Evolutionary conservation across 2,888 invertebrate genomes (phyloP), one percentile per base, ranked within the genome.

Genomic region (Scotopteryx bipunctaria): DNA sequence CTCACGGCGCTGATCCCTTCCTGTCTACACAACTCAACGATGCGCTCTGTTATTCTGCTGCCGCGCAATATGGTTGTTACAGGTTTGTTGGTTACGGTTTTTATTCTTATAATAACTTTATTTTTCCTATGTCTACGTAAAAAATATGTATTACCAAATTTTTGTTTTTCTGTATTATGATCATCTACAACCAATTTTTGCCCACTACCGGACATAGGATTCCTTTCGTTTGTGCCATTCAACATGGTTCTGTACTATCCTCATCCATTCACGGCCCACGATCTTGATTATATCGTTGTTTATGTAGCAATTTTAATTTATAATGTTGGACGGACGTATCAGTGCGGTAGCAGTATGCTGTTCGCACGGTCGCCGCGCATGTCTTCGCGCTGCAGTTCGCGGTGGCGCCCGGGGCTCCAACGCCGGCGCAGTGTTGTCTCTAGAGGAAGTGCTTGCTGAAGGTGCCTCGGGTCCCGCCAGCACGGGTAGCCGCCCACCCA

Each of bases 371-470:
- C 96, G 97, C 43, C 91, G 97, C 41, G 91, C 93, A 0, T 93
- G 95, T 58, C 86, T 98, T 33, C 94, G 96, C 51, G 95, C 96
- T 64, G 85, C 83, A 0, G 83, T 86, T 86, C 93, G 62, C 90
- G 61, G 93, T 92, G 59, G 93, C 84, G 44, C 94, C 83, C 61
- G 93, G 78, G 70, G 92, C 93, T 69, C 61, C 50, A 64, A 78
- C 14, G 95, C 96, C 65, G 78, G 83, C 25, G 96, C 96, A 59
- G 95, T 97, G 17, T 88, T 97, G 17, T 96, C 96, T 0, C 87
- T 97, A 45, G 97, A 97, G 77, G 97, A 97, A 81, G 97, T 97
- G 83, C 91, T 97, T 31, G 97, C 97, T 0, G 97, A 97, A 85
- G 97, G 96, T 32, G 94, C 93, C 0, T 56, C 63, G 53, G 67